These are phyloP conservation scores for Spilosoma lubricipeda DNA, from an alignment of 2,888 invertebrate species.

Conservation along the genomic window DNA sequence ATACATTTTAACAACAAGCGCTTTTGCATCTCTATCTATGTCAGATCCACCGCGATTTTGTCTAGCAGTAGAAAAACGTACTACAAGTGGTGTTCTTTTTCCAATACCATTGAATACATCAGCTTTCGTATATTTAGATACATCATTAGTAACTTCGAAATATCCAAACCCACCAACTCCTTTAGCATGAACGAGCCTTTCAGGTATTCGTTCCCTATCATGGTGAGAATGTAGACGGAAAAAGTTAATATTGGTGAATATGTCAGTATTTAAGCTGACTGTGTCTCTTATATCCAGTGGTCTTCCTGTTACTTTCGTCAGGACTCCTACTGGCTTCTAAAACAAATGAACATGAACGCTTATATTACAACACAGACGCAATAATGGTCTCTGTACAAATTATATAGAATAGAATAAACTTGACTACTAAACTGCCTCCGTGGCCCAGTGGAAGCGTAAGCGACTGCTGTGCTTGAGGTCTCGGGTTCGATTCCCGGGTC, in stretches of 20 bases:
- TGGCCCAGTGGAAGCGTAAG: no score
- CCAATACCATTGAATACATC: slow-evolving; percentile 19
- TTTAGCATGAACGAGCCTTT: slow-evolving; percentile 15
- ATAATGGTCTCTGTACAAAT: not conserved
- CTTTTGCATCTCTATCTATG: slow-evolving; percentile 10
- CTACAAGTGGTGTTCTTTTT: slow-evolving; percentile 18
- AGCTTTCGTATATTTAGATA: slow-evolving; percentile 15
- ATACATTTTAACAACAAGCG: slow-evolving; percentile 17
- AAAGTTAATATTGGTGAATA: slow-evolving; percentile 14
- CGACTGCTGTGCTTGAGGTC: no score
- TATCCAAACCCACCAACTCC: slow-evolving; percentile 16
- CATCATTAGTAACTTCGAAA: slow-evolving; percentile 20
- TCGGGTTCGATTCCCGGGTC: no score
- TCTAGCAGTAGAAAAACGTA: slow-evolving; percentile 15
- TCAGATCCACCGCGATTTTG: slow-evolving; percentile 21
- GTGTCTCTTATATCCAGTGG: slow-evolving; percentile 20
- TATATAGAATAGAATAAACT: no score
- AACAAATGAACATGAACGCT: not conserved
- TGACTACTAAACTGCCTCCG: no score
- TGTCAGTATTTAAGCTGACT: slow-evolving; percentile 11
- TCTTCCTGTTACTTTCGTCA: slow-evolving; percentile 11
- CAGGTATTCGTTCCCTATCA: slow-evolving; percentile 13
- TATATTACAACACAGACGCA: not conserved
- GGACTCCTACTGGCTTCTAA: slow-evolving; percentile 8
- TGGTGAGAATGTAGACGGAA: slow-evolving; percentile 9